phyloP scores from a whole-genome alignment of 2,888 invertebrate genomes.

The Eutolmus rufibarbis region DNA sequence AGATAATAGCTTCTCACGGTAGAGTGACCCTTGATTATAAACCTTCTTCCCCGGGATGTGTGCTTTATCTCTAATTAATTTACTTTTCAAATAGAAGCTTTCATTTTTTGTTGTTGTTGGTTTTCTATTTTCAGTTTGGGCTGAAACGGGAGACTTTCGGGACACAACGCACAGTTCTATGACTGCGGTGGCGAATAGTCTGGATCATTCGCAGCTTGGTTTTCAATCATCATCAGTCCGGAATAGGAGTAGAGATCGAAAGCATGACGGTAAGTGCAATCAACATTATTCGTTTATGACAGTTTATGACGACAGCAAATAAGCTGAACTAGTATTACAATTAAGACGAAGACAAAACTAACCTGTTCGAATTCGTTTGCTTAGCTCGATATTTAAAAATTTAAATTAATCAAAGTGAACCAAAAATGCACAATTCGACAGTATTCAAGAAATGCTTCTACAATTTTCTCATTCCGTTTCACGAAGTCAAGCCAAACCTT shows the following conservation, averaged over 20 bases:
- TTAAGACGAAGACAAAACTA: no score
- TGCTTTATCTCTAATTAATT: conserved; percentile 35
- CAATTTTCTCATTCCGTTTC: no score
- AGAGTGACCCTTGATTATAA: conserved; percentile 38
- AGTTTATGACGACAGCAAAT: no score
- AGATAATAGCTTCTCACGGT: conserved; percentile 11
- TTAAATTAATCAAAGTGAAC: no score
- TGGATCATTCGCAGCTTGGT: conserved; percentile 75
- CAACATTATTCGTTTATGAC: no score
- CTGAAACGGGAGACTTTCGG: conserved; percentile 86
- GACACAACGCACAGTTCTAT: conserved; percentile 78
- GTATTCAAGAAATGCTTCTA: no score
- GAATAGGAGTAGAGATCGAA: conserved; percentile 69
- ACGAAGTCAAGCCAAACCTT: no score
- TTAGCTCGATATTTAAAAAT: no score
- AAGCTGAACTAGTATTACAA: no score
- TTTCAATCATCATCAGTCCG: conserved; percentile 72
- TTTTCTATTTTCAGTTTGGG: conserved; percentile 78
- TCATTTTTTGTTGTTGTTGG: conserved; percentile 47
- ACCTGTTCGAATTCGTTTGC: no score
- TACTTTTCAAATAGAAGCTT: conserved; percentile 44
- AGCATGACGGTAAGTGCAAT: conserved; percentile 67
- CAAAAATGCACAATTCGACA: no score
- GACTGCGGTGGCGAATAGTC: conserved; percentile 70
- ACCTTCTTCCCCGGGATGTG: not conserved